These are phyloP conservation scores for Cheilosia grossa DNA, from an alignment of 2,888 invertebrate genomes.

Conservation along the genomic window DNA sequence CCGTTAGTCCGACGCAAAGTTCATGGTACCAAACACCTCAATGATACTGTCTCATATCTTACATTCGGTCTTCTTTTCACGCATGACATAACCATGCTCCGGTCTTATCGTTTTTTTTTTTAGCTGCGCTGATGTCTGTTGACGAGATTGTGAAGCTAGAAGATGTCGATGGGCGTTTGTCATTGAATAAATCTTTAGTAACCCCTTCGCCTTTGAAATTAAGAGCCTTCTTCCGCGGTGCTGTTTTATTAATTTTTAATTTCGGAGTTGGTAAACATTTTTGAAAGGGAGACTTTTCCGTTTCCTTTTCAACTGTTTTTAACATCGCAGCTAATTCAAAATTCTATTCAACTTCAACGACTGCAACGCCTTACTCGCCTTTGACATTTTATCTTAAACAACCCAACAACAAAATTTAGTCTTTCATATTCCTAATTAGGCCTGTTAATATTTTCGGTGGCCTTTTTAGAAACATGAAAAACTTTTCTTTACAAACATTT, in stretches of 20 bases:
- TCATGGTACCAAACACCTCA: conserved; percentile 4
- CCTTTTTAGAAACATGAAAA: no score
- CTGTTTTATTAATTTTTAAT: conserved; percentile 37
- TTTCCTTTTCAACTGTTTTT: conserved; percentile 28
- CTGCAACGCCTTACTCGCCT: no score
- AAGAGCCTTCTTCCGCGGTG: conserved; percentile 42
- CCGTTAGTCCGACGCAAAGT: conserved; percentile 27
- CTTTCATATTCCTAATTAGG: no score
- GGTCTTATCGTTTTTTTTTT: background rate
- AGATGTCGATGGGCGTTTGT: conserved; percentile 16
- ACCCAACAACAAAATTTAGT: no score
- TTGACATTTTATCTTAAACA: no score
- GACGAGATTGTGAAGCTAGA: conserved; percentile 16
- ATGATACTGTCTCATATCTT: conserved; percentile 40
- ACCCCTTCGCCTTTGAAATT: conserved; percentile 41
- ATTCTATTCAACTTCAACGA: background rate
- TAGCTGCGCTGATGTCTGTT: conserved; percentile 1
- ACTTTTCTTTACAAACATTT: no score
- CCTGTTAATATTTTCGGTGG: no score
- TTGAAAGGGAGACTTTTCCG: conserved; percentile 38
- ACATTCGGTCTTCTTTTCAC: conserved; percentile 14
- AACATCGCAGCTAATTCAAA: conserved; percentile 21
- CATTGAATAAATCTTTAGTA: conserved; percentile 44
- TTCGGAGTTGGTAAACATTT: conserved; percentile 35
- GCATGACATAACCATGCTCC: background rate